Evolutionary conservation across 2,113 vertebrate species (phyloP), one percentile per base, ranked within the genome.

Genomic region (Phyllopteryx taeniolatus): DNA sequence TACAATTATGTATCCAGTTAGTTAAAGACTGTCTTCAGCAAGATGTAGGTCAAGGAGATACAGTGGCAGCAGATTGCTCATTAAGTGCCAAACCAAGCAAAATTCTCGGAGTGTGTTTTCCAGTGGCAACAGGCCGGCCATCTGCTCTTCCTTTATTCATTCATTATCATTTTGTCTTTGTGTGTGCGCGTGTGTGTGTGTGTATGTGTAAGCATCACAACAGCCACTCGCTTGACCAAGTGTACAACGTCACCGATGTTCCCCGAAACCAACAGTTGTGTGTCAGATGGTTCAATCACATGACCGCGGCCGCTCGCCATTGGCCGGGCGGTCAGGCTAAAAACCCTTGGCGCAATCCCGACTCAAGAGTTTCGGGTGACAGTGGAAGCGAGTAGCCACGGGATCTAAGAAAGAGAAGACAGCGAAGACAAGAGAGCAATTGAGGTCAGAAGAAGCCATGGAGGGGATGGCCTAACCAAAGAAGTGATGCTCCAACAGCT

Each of bases 11-110:
- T 57, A 79, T 68, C 77, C 70, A 39, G 57, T 72, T n/a, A 10
- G 59, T 35, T 74, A 56, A 83, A 86, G 74, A 80, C 56, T 68
- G 61, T 75, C 71, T 74, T 72, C 76, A 67, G 68, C 69, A 51
- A 80, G 87, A 91, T 89, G 78, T 89, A 91, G 87, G 90, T 89
- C 89, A 90, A 79, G 89, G 75, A 71, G 81, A 79, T 81, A 78
- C 75, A 77, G 80, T 79, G 74, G 77, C 75, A 87, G 78, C 91
- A 92, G 90, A 91, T 89, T 90, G 92, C 88, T 92, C 86, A 87
- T 92, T 92, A 92, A 88, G 81, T 78, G 82, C 78, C 83, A 88
- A 91, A 88, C 78, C 85, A 89, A 91, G 88, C 90, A 90, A 92
- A 92, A 91, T 88, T 88, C 72, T 75, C 64, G 8, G 77, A 83